phyloP scores from a whole-genome alignment of 23 tunicate genomes.

The Trididemnum nubilum region DNA sequence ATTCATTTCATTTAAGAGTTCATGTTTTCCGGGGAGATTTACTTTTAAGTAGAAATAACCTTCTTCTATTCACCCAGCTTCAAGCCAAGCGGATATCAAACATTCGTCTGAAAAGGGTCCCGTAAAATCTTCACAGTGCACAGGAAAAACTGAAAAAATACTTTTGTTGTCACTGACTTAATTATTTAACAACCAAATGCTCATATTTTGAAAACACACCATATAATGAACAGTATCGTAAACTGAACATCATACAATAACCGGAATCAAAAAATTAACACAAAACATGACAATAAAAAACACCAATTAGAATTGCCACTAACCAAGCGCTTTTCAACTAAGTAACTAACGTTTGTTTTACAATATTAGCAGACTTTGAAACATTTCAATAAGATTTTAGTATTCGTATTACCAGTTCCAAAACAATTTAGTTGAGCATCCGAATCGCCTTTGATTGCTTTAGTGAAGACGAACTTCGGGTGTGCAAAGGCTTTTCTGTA shows the following conservation, averaged over 20 bases:
- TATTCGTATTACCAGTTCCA: neutral
- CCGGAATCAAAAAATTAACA: too few species aligned
- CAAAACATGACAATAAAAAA: too few species aligned
- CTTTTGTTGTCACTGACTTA: neutral
- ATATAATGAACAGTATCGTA: too few species aligned
- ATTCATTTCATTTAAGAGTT: neutral
- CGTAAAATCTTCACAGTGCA: neutral
- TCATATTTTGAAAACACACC: too few species aligned
- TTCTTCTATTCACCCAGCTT: neutral
- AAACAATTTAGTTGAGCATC: conserved; percentile 7
- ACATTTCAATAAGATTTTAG: neutral
- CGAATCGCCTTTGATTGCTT: neutral
- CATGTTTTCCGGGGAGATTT: neutral
- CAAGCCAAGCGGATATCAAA: neutral
- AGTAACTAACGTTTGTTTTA: too few species aligned
- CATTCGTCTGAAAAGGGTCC: neutral
- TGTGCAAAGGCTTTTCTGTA: neutral
- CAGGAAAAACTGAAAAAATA: conserved; percentile 7
- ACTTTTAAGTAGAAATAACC: neutral
- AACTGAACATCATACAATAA: too few species aligned
- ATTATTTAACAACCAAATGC: too few species aligned
- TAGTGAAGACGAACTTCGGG: neutral
- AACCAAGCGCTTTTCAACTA: too few species aligned
- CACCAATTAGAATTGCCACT: too few species aligned
- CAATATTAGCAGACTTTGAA: too few species aligned